phyloP scores from a whole-genome alignment of 2,113 vertebrate genomes.

The Peromyscus maniculatus region DNA sequence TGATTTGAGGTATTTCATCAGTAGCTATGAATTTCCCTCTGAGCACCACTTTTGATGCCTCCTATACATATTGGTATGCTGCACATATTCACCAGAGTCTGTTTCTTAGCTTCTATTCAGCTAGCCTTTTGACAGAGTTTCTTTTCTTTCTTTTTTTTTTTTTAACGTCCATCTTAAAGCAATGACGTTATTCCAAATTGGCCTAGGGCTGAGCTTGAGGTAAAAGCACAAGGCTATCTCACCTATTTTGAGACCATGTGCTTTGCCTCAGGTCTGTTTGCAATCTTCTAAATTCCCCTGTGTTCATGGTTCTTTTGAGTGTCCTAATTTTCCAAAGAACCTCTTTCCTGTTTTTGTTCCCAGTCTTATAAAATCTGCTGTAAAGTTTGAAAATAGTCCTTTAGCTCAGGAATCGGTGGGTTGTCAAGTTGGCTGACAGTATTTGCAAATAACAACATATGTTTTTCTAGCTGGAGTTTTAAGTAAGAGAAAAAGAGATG shows the following conservation, averaged over 20 bases:
- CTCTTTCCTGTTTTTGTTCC: background rate
- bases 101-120: slow-evolving; percentile 24
- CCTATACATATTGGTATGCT: slow-evolving; percentile 6
- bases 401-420: background rate
- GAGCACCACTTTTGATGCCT: background rate
- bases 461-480: background rate
- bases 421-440: slow-evolving; percentile 31
- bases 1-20: background rate
- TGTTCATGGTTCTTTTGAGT: slow-evolving; percentile 26
- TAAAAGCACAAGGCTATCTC: background rate
- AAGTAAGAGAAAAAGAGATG: slow-evolving; percentile 31
- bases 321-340: slow-evolving; percentile 50
- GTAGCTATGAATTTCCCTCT: slow-evolving; percentile 37
- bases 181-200: slow-evolving; percentile 12
- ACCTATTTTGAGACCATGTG: slow-evolving; percentile 7
- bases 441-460: slow-evolving; percentile 18
- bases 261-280: background rate
- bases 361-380: slow-evolving; percentile 5
- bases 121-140: slow-evolving; percentile 28
- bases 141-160: background rate
- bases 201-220: background rate
- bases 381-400: slow-evolving; percentile 48
- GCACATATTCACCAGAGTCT: background rate
- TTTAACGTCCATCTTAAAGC: slow-evolving; percentile 38
- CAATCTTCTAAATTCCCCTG: slow-evolving; percentile 6